Evolutionary conservation across 2,888 invertebrate genomes (phyloP).

Genomic region (Macrophya annulata): DNA sequence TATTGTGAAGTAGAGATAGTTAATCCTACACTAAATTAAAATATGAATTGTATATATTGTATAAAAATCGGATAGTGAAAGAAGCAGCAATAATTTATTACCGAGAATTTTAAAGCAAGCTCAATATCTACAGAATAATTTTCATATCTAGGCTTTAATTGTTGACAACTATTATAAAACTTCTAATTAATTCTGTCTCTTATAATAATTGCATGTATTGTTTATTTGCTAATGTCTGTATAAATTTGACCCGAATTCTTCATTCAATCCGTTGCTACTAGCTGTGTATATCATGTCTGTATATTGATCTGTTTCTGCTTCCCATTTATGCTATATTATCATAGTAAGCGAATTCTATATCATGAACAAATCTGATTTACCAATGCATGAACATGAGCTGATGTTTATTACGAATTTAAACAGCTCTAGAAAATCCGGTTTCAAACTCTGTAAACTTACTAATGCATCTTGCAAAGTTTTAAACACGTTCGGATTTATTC

Average conservation of each 20-base stretch:
- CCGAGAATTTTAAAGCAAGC: background rate
- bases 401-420: background rate
- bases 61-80: constrained; percentile 14
- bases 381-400: background rate
- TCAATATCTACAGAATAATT: constrained; percentile 18
- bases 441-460: background rate
- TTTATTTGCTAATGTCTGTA: constrained; percentile 1
- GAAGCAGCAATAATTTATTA: constrained; percentile 1
- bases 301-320: constrained; percentile 5
- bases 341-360: background rate
- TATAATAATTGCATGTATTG: constrained; percentile 25
- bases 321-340: background rate
- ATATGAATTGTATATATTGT: constrained; percentile 24
- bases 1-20: background rate
- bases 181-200: constrained; percentile 11
- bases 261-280: background rate
- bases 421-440: background rate
- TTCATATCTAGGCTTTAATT: background rate
- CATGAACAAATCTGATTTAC: background rate
- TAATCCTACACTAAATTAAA: background rate
- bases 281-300: background rate
- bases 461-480: background rate
- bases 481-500: background rate
- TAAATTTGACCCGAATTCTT: background rate
- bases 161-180: background rate